These are phyloP conservation scores for Chymomyza caudatula DNA, from an alignment of 2,888 invertebrate genomes.

Conservation along the genomic window DNA sequence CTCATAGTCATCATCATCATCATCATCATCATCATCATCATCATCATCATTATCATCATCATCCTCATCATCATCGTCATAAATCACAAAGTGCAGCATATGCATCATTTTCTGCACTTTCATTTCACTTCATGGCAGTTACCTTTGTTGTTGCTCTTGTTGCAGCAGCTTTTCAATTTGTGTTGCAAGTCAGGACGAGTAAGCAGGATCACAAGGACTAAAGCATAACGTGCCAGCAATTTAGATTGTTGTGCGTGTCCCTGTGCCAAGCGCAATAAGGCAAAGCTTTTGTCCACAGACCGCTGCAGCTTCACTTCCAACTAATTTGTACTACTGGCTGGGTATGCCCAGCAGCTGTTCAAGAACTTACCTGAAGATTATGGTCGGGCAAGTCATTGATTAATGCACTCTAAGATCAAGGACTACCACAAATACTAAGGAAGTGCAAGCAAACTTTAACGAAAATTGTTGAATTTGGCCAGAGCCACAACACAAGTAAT, in stretches of 20 bases:
- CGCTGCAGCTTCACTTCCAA: background rate
- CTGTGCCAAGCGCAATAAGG: too few relatives aligned
- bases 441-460: too few relatives aligned
- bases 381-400: background rate
- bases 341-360: background rate
- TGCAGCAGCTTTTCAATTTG: constrained; percentile 1
- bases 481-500: too few relatives aligned
- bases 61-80: constrained; percentile 49
- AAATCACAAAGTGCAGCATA: constrained; percentile 63
- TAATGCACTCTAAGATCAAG: background rate
- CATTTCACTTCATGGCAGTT: background rate
- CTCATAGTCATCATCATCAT: too few relatives aligned
- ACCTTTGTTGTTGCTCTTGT: background rate
- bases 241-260: background rate
- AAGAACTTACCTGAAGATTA: background rate
- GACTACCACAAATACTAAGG: too few relatives aligned
- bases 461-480: too few relatives aligned
- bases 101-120: constrained; percentile 49
- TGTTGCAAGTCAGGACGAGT: background rate
- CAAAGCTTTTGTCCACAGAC: background rate
- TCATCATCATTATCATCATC: constrained; percentile 46
- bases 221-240: background rate
- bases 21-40: constrained; percentile 11
- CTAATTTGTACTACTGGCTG: background rate
- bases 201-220: background rate